These are phyloP conservation scores for Brachionus plicatilis DNA, from an alignment of 1,140 invertebrate species.

Conservation along the genomic window DNA sequence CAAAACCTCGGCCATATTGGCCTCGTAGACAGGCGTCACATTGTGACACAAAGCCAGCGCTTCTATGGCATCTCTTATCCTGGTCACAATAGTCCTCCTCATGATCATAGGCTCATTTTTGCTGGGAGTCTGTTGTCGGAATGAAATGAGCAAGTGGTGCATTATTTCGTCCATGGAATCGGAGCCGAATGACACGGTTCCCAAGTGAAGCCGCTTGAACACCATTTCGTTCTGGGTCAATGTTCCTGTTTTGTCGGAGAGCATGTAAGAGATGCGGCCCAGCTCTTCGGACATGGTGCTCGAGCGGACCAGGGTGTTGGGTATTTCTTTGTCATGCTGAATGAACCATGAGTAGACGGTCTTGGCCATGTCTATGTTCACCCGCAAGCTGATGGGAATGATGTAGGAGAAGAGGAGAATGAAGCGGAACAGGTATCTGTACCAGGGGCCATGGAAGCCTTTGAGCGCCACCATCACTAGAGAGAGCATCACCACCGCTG, in stretches of 20 bases:
- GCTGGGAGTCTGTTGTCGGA: constrained; percentile 42
- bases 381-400: constrained; percentile 92
- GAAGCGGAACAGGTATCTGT: constrained; percentile 90
- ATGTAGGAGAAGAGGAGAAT: constrained; percentile 96
- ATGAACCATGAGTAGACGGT: constrained; percentile 95
- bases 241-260: constrained; percentile 97
- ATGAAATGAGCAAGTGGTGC: constrained; percentile 46
- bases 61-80: constrained; percentile 81
- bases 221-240: constrained; percentile 97
- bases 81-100: constrained; percentile 66
- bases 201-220: constrained; percentile 85
- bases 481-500: constrained; percentile 80
- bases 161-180: constrained; percentile 77
- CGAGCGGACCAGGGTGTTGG: constrained; percentile 90
- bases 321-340: constrained; percentile 82
- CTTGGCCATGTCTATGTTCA: constrained; percentile 98
- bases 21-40: constrained; percentile 91
- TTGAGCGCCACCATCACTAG: constrained; percentile 91
- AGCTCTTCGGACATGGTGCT: constrained; percentile 97
- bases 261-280: constrained; percentile 86
- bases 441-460: constrained; percentile 87
- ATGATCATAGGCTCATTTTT: constrained; percentile 41
- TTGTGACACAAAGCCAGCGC: constrained; percentile 96
- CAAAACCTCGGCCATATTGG: constrained; percentile 41
- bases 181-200: constrained; percentile 68